Conservation (phyloP, 2,888 invertebrate species). For the Muschampia plurimacula region DNA sequence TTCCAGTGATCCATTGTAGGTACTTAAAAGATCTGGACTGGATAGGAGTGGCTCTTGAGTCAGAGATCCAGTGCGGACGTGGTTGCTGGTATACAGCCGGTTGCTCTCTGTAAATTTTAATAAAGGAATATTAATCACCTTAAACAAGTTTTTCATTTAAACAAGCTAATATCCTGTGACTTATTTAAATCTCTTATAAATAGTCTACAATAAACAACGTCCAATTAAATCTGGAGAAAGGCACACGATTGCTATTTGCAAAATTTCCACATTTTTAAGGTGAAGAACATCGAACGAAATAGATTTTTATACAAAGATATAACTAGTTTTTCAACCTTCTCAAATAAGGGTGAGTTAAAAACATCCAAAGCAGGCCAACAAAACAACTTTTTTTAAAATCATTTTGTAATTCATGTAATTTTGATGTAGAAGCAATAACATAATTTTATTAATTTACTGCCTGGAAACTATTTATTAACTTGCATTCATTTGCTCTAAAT, state of each 20-base stretch:
- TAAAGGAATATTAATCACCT: background rate
- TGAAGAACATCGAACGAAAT: too few relatives aligned
- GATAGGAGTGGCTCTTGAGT: conserved; percentile 72
- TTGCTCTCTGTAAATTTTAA: conserved; percentile 75
- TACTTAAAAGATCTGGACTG: conserved; percentile 85
- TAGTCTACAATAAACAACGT: background rate
- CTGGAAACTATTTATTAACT: conserved; percentile 16
- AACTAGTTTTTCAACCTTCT: too few relatives aligned
- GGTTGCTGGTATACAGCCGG: conserved; percentile 64
- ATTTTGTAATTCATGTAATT: background rate
- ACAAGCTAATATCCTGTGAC: background rate
- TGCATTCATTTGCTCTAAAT: conserved; percentile 8
- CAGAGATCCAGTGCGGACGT: conserved; percentile 59
- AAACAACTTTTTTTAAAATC: too few relatives aligned
- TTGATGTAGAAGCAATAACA: background rate
- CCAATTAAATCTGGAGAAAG: background rate
- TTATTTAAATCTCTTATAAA: too few relatives aligned
- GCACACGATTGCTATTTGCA: background rate
- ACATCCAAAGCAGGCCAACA: too few relatives aligned
- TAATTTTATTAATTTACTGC: conserved; percentile 10
- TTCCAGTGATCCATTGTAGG: conserved; percentile 84
- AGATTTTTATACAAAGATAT: too few relatives aligned
- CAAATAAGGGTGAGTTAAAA: background rate
- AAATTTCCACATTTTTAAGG: too few relatives aligned
- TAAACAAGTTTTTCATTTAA: background rate